These are phyloP conservation scores for Parotia lawesii DNA, from an alignment of 2,113 vertebrate genomes.

Conservation along the genomic window DNA sequence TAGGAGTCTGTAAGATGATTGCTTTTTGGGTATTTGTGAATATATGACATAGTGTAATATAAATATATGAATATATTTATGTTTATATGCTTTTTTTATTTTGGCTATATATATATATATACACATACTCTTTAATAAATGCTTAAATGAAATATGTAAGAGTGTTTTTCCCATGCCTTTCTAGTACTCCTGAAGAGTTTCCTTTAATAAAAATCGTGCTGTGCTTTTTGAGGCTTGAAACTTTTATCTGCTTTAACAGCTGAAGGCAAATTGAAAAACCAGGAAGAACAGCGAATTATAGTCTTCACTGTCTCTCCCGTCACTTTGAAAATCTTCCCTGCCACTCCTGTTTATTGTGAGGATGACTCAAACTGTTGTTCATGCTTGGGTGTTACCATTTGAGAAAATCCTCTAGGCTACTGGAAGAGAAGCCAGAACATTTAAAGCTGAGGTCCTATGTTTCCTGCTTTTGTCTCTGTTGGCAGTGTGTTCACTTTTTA, in stretches of 20 bases:
- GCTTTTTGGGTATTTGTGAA: neutral
- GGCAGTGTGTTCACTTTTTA: neutral
- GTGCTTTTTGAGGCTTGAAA: neutral
- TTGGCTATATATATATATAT: neutral
- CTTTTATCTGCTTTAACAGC: neutral
- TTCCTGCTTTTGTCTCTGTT: conserved; percentile 24
- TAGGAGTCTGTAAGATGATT: neutral
- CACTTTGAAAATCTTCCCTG: conserved; percentile 30
- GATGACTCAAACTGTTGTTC: conserved; percentile 32
- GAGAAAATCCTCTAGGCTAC: neutral
- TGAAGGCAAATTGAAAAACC: conserved; percentile 9
- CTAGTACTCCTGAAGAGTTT: neutral
- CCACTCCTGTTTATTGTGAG: neutral
- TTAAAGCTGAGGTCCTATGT: neutral
- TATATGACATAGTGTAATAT: neutral
- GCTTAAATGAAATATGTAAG: neutral
- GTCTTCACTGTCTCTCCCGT: neutral
- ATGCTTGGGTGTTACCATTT: conserved; percentile 16
- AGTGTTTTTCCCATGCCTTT: neutral
- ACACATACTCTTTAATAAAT: neutral
- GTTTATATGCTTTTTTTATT: neutral
- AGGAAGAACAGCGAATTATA: neutral
- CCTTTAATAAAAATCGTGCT: neutral
- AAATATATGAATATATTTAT: neutral
- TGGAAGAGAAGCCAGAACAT: neutral